These are phyloP conservation scores for Nyctibius grandis DNA, from an alignment of 2,797 vertebrate species.

Conservation along the genomic window DNA sequence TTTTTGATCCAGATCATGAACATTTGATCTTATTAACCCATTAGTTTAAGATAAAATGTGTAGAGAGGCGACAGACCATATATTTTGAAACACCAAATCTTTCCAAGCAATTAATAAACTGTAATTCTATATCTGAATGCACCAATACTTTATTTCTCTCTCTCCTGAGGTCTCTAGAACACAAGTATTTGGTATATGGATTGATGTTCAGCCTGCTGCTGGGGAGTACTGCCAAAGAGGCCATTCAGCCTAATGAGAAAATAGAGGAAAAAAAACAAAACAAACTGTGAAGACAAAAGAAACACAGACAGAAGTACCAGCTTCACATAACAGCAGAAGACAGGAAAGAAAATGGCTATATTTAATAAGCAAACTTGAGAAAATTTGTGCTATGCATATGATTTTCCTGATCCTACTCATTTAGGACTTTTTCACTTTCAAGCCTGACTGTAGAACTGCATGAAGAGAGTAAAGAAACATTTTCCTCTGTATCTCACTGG, in stretches of 20 bases:
- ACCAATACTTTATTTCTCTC: neutral
- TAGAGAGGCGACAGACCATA: neutral
- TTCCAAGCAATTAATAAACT: neutral
- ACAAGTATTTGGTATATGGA: neutral
- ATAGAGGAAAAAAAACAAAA: no score
- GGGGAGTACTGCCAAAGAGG: neutral
- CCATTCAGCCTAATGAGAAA: neutral
- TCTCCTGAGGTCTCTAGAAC: neutral
- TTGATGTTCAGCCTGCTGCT: neutral
- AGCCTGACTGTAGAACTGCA: neutral
- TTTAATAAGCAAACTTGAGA: neutral
- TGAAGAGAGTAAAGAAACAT: neutral
- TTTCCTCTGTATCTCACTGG: neutral
- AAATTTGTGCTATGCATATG: neutral
- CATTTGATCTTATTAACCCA: neutral
- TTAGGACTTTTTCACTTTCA: no score
- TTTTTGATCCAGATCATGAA: neutral
- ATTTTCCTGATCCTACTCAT: neutral
- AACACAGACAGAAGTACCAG: neutral
- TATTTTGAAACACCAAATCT: neutral
- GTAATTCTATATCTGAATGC: neutral
- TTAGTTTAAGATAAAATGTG: neutral
- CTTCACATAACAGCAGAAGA: neutral
- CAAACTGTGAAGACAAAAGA: neutral
- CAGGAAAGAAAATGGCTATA: neutral